Percentiles rank a stretch among this genome's conserved stretches.
These are phyloP conservation scores for Antheraea pernyi DNA, from an alignment of 1,140 invertebrate genomes.

Conservation along the genomic window DNA sequence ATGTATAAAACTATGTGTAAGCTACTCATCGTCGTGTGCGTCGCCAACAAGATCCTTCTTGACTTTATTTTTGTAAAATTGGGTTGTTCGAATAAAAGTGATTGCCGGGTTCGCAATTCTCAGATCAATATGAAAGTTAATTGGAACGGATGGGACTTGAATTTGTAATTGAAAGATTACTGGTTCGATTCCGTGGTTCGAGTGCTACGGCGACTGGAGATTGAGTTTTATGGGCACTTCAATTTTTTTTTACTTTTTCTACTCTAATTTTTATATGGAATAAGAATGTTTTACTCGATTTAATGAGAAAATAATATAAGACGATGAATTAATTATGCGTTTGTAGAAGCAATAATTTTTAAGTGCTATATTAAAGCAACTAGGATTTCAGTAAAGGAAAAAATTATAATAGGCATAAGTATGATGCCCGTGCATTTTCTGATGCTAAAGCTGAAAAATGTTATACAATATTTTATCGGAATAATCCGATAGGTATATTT, in stretches of 20 bases:
- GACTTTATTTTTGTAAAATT: neutral
- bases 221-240: neutral
- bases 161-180: conserved; percentile 64
- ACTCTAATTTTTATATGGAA: neutral
- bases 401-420: no score
- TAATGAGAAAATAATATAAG: neutral
- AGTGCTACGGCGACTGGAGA: conserved; percentile 28
- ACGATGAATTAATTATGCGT: no score
- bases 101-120: conserved; percentile 28
- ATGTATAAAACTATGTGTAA: no score
- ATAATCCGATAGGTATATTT: no score
- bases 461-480: no score
- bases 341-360: no score
- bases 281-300: neutral
- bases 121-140: conserved; percentile 56
- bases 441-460: no score
- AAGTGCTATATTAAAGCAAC: no score
- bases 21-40: no score
- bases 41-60: no score
- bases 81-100: conserved; percentile 25
- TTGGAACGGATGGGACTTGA: conserved; percentile 57
- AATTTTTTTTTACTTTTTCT: neutral
- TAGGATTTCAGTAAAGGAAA: no score
- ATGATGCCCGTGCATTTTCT: no score
- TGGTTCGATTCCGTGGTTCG: conserved; percentile 34